Evolutionary conservation across 2,888 invertebrate genomes (phyloP).

Genomic region (Chrysotoxum bicinctum): DNA sequence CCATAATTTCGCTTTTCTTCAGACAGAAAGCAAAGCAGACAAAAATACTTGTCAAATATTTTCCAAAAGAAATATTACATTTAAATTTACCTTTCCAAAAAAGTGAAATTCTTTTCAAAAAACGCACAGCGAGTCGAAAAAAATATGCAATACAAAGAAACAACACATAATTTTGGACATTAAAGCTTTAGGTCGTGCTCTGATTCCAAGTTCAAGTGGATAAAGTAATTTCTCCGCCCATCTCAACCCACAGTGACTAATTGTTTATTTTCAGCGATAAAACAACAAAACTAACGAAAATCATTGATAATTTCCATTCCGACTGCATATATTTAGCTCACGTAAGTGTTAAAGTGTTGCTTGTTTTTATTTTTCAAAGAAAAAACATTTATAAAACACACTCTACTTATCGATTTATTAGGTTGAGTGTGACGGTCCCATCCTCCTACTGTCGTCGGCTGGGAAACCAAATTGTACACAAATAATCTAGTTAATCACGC

Average conservation of each 20-base stretch:
- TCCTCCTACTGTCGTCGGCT: constrained; percentile 34
- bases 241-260: constrained; percentile 52
- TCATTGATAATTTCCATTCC: constrained; percentile 45
- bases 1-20: neutral
- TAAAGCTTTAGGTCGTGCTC: neutral
- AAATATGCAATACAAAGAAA: neutral
- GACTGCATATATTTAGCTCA: constrained; percentile 41
- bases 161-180: neutral
- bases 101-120: neutral
- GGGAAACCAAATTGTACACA: constrained; percentile 49
- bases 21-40: neutral
- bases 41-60: neutral
- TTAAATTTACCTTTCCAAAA: neutral
- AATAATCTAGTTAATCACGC: neutral
- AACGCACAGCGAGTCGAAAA: neutral
- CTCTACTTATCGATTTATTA: constrained; percentile 63
- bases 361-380: neutral
- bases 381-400: neutral
- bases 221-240: neutral
- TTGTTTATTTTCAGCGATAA: constrained; percentile 54
- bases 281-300: constrained; percentile 25
- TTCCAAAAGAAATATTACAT: neutral
- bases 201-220: constrained; percentile 1
- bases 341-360: constrained; percentile 37
- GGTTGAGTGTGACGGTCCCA: constrained; percentile 36